phyloP scores from a whole-genome alignment of 2,888 invertebrate species.

The Vandiemenella viatica region DNA sequence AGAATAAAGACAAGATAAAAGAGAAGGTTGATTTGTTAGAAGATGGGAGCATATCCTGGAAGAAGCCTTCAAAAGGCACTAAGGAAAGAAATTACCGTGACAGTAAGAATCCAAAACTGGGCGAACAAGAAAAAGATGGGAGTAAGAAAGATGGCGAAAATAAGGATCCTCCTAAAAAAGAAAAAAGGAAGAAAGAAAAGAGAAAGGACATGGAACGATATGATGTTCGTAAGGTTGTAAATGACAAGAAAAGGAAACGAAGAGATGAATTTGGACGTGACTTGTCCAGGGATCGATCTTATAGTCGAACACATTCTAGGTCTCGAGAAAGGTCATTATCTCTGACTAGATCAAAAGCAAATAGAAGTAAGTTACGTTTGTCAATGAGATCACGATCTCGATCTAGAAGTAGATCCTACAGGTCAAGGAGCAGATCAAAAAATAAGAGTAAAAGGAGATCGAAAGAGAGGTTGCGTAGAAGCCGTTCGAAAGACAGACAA shows the following conservation, averaged over 20 bases:
- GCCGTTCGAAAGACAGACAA: conserved; percentile 27
- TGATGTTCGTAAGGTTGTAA: conserved; percentile 63
- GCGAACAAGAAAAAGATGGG: conserved; percentile 31
- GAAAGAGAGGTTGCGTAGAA: conserved; percentile 24
- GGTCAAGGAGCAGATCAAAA: conserved; percentile 22
- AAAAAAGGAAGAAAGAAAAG: conserved; percentile 38
- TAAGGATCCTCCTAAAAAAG: conserved; percentile 20
- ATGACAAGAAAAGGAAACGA: conserved; percentile 42
- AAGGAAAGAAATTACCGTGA: conserved; percentile 62
- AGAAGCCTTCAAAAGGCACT: conserved; percentile 61
- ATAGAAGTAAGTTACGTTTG: conserved; percentile 14
- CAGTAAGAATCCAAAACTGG: conserved; percentile 30
- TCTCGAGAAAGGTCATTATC: conserved; percentile 27
- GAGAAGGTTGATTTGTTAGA: conserved; percentile 30
- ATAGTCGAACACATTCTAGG: conserved; percentile 22
- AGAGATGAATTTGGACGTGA: conserved; percentile 71
- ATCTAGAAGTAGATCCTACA: conserved; percentile 16
- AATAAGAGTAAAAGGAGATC: conserved; percentile 20
- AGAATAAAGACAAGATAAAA: conserved; percentile 30
- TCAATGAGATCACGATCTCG: conserved; percentile 15
- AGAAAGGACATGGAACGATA: conserved; percentile 69
- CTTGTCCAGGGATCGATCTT: conserved; percentile 34
- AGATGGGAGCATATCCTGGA: conserved; percentile 43
- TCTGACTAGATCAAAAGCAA: conserved; percentile 21
- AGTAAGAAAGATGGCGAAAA: conserved; percentile 29